phyloP scores from a whole-genome alignment of 2,888 invertebrate species.

The Eudasyphora cyanicolor region DNA sequence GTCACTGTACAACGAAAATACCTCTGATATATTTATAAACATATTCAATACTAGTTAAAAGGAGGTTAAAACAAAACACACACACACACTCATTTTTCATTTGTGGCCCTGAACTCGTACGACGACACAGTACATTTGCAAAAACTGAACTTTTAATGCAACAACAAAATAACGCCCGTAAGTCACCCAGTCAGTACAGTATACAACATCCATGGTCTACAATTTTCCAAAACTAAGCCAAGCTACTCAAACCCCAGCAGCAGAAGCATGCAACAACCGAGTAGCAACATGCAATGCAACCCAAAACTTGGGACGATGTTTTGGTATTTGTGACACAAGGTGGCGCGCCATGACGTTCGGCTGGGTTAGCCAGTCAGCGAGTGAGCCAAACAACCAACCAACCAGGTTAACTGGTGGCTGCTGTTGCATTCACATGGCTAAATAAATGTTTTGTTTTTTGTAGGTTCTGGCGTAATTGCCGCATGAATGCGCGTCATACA shows the following conservation, averaged over 20 bases:
- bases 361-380: constrained; percentile 18
- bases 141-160: constrained; percentile 8
- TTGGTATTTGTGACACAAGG: constrained; percentile 35
- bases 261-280: neutral
- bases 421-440: constrained; percentile 5
- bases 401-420: constrained; percentile 42
- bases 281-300: too few species aligned
- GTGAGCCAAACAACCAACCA: neutral
- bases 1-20: too few species aligned
- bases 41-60: constrained; percentile 50
- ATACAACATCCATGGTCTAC: too few species aligned
- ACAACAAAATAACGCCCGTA: too few species aligned
- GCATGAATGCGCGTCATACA: too few species aligned
- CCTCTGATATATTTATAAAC: too few species aligned
- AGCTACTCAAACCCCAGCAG: neutral
- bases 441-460: constrained; percentile 25
- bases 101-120: constrained; percentile 66
- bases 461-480: too few species aligned
- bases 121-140: constrained; percentile 62
- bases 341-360: constrained; percentile 52
- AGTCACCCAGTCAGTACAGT: too few species aligned
- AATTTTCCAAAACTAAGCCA: too few species aligned
- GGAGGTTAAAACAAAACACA: constrained; percentile 52
- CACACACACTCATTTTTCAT: constrained; percentile 16
- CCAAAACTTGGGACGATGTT: too few species aligned